Base-by-base conservation (phyloP, 2,888 invertebrate genomes). In the Idaea biselata region DNA sequence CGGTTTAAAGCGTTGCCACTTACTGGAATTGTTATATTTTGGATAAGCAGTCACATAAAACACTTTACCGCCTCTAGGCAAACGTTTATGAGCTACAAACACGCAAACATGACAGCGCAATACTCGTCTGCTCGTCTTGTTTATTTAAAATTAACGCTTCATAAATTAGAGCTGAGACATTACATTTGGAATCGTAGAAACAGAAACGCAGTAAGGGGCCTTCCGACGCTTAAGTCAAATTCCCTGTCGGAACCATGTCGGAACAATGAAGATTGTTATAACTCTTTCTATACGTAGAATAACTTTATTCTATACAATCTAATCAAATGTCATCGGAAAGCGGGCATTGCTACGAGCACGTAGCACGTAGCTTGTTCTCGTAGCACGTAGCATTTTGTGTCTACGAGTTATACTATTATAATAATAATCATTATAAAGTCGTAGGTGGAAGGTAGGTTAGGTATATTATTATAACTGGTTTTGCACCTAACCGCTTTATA, bases 1-100 rank as follows among this genome's bases (percentile, higher is more conserved):
- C 54, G 57, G 32, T 57, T 55, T 33, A 59, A 61, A 65, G 59
- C 58, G 63, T 55, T 61, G 58, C 60, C 59, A 60, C 58, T 66
- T 61, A 64, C 58, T 64, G 60, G 33, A 60, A 68, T 71, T 73
- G 73, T 73, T 73, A 68, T 71, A 73, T 65, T 62, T 67, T 65
- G 64, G 61, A 73, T 71, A 72, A 70, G 68, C 66, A 68, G 66
- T 60, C 73, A 70, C 76, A 75, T 74, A 75, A 77, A 77, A 77
- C 71, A 76, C 72, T 78, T 78, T 73, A 71, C 72, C 78, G 74
- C 77, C 77, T 75, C 68, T 74, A 69, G 63, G 64, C 73, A 69
- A 69, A 68, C 72, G 67, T 70, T 76, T 73, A 74, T 72, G 69
- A 65, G 67, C 62, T 60, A 58, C 63, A 66, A 71, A 62, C 78